A percentile compares a stretch with the other conserved stretches of the same genome.
These are phyloP conservation scores for Brevimyrus niger DNA, from an alignment of 2,113 vertebrate genomes.

Conservation along the genomic window DNA sequence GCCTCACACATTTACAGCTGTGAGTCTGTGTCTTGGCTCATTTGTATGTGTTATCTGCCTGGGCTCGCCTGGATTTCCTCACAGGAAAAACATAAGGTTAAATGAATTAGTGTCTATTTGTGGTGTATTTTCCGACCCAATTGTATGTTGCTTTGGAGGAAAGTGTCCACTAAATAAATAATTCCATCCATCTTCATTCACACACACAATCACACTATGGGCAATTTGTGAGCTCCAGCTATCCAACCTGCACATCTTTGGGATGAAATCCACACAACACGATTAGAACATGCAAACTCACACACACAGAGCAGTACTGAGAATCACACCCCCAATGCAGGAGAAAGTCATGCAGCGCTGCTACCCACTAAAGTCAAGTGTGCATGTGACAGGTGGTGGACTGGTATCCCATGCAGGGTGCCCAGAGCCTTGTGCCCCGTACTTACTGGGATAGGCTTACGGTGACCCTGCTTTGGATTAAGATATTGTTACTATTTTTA, in stretches of 20 bases:
- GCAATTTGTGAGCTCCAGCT: not conserved
- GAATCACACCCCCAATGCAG: not conserved
- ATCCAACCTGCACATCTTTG: not conserved
- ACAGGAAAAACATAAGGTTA: not conserved
- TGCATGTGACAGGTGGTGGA: not conserved
- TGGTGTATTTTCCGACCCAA: not conserved
- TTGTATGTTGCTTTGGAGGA: not conserved
- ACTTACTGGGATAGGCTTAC: not conserved
- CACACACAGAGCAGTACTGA: not conserved
- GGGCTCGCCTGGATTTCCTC: not conserved
- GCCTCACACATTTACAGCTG: not conserved
- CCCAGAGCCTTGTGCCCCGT: not conserved
- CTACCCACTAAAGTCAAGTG: not conserved
- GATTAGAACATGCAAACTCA: not conserved
- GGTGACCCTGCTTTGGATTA: not conserved
- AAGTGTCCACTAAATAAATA: not conserved
- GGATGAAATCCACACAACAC: not conserved
- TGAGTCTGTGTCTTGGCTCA: not conserved
- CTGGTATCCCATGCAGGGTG: not conserved
- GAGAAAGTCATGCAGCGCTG: not conserved
- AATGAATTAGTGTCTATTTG: not conserved
- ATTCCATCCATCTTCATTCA: not conserved
- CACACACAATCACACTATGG: not conserved
- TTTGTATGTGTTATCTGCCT: not conserved
- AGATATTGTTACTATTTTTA: not conserved